Conservation (phyloP, 2,113 vertebrate genomes). For the Cyrtonyx montezumae region DNA sequence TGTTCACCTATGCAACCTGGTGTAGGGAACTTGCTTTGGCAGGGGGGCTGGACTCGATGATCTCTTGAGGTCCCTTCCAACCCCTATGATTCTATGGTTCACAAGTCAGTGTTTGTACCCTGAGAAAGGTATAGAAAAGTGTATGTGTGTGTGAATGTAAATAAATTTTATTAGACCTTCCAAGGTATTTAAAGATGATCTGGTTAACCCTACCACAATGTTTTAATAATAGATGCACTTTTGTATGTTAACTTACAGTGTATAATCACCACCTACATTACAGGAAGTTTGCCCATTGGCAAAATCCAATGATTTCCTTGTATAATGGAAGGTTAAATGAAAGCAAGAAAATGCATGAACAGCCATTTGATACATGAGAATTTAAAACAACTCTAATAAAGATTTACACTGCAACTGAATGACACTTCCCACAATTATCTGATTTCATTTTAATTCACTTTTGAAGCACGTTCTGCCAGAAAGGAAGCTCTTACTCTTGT, state of each 20-base stretch:
- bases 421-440: not conserved
- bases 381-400: not conserved
- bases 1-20: not conserved
- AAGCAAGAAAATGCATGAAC: not conserved
- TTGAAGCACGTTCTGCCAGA: constrained; percentile 19
- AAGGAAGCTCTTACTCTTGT: constrained; percentile 12
- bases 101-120: not conserved
- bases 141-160: not conserved
- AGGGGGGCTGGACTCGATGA: too few relatives aligned
- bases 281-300: not conserved
- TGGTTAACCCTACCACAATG: not conserved
- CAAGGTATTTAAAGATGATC: not conserved
- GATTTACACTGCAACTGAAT: not conserved
- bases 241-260: not conserved
- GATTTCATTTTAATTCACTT: constrained; percentile 20
- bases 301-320: not conserved
- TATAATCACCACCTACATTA: not conserved
- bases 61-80: too few relatives aligned
- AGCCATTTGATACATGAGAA: not conserved
- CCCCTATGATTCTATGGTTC: too few relatives aligned
- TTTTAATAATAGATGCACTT: not conserved
- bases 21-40: too few relatives aligned
- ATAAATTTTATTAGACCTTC: not conserved
- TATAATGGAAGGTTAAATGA: not conserved
- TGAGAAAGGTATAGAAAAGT: not conserved